Evolutionary conservation across 2,797 vertebrate species (phyloP).

Genomic region (Enteromius mattozi): DNA sequence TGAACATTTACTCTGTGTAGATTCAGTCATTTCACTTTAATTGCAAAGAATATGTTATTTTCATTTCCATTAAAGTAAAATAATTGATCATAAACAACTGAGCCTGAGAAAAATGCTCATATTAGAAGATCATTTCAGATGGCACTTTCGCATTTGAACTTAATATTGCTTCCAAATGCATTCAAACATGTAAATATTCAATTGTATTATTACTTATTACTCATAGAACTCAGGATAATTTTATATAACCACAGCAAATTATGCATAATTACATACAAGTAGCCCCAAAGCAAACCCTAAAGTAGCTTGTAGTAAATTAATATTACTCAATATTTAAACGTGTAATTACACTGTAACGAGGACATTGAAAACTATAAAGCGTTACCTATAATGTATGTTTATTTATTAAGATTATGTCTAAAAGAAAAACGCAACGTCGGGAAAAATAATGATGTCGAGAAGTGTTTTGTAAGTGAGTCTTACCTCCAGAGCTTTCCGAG

Average conservation of each 20-base stretch:
- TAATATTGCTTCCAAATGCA: neutral
- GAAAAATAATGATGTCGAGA: neutral
- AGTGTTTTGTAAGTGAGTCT: slow-evolving; percentile 64
- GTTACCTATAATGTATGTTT: no score
- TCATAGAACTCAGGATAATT: no score
- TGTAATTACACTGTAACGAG: neutral
- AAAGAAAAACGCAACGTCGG: no score
- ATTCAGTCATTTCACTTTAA: no score
- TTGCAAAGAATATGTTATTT: neutral
- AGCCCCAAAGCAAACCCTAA: neutral
- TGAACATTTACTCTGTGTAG: no score
- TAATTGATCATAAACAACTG: neutral
- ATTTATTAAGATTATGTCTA: no score
- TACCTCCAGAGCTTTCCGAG: slow-evolving; percentile 77
- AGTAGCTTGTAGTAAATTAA: neutral
- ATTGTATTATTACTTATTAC: neutral
- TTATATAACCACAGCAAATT: neutral
- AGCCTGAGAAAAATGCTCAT: neutral
- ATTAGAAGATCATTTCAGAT: neutral
- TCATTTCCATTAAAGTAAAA: neutral
- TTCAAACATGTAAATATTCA: neutral
- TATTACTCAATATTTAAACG: neutral
- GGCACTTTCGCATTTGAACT: neutral
- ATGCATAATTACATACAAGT: neutral
- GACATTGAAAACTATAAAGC: no score